A percentile compares a stretch with the other conserved stretches of the same genome.
These are phyloP conservation scores for Oreochromis aureus DNA, from an alignment of 2,113 vertebrate species.

Conservation along the genomic window DNA sequence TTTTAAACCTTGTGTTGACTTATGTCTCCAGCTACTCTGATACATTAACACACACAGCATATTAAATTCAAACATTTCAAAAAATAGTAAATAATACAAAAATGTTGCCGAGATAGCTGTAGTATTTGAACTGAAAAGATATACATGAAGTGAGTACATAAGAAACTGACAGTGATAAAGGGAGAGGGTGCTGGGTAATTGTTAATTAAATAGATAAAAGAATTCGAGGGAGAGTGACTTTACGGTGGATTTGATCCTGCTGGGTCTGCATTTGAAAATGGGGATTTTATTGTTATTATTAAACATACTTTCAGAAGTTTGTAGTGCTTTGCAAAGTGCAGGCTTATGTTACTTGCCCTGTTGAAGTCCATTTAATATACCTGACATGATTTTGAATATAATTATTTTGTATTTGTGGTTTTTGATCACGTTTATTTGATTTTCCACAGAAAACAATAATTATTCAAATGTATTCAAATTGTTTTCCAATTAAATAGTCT, in stretches of 20 bases:
- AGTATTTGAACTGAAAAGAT: background rate
- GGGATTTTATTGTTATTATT: background rate
- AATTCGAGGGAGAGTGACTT: background rate
- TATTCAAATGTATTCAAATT: background rate
- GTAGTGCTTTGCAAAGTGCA: background rate
- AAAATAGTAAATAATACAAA: background rate
- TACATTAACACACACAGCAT: background rate
- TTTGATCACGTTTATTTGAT: background rate
- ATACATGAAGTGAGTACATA: background rate
- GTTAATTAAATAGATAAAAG: background rate
- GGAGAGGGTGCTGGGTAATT: background rate
- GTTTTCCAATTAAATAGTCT: background rate
- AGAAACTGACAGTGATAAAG: background rate
- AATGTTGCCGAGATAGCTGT: background rate
- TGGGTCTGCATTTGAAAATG: background rate
- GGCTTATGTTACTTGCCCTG: background rate
- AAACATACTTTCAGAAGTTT: background rate
- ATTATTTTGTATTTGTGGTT: background rate
- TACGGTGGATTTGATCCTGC: background rate
- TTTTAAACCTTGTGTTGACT: background rate
- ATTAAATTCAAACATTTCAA: background rate
- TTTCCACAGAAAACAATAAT: background rate
- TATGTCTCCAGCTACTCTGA: background rate
- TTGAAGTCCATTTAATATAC: background rate
- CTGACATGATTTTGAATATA: background rate